Base-by-base conservation (phyloP, 1,140 invertebrate genomes). In the Drosophila quadrilineata region DNA sequence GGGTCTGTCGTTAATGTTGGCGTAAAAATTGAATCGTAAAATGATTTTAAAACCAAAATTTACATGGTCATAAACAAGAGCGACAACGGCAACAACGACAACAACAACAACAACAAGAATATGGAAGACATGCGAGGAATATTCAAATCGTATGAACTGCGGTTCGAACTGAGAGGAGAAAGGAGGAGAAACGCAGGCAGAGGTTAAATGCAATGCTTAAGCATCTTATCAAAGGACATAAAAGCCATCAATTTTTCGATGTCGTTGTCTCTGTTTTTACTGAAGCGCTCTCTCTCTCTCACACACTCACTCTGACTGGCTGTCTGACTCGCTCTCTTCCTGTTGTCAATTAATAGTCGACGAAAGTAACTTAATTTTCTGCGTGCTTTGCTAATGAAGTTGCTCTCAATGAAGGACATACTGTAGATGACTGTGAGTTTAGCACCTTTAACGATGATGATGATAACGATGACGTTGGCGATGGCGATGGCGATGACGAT, bases 11-110 rank as follows among this genome's bases (percentile, higher is more conserved):
- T 72, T 72, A 69, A 69, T 35, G 35, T 28, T 14, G 5, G 59
- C 66, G 50, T 72, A 49, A 72, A 66, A 72, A 58, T 58, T 48
- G 59, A 50, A 50, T 53, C 69, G 59, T 58, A 64, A 72, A 72
- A 52, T 41, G 65, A 69, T 72, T 69, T 69, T 31, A 46, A 69
- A 68, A 57, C 64, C 52, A 45, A 69, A 64, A 69, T 53, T 58
- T 52, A 64, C 65, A 72, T 64, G 58, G 46, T 16, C 65, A 72
- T 72, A 69, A 72, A 69, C 53, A 53, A 28, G 17, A 63, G n/a
- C n/a, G n/a, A n/a, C 38, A 46, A 26, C 24, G 48, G 31, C 10
- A 62, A 52, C 24, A 45, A 40, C 14, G 28, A 29, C 31, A 28
- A 26, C 38, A 6, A 41, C 38, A 29, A 40, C 31, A 14, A 35